A percentile compares a stretch with the other conserved stretches of the same genome.
These are phyloP conservation scores for Adela reaumurella DNA, from an alignment of 2,888 invertebrate species.

Conservation along the genomic window DNA sequence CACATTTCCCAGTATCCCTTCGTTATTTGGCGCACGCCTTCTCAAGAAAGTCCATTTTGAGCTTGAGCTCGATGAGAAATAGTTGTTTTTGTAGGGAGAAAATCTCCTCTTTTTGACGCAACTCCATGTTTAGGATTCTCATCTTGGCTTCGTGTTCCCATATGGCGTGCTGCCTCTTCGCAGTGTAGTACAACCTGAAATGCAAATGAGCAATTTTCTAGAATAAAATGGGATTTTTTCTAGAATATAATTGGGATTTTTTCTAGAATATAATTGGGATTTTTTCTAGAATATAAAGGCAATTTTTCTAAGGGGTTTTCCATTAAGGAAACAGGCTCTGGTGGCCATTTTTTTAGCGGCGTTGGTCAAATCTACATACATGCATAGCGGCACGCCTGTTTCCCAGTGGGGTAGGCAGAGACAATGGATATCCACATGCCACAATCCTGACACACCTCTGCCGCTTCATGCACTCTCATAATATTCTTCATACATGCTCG, in stretches of 20 bases:
- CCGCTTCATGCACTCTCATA: too few relatives aligned
- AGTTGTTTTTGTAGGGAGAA: slow-evolving; percentile 49
- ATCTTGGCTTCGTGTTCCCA: slow-evolving; percentile 53
- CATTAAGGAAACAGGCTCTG: slow-evolving; percentile 24
- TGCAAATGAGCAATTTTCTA: too few relatives aligned
- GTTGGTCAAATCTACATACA: too few relatives aligned
- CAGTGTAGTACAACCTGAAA: slow-evolving; percentile 37
- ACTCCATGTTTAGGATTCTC: slow-evolving; percentile 49
- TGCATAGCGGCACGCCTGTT: too few relatives aligned
- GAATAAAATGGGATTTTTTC: slow-evolving; percentile 5
- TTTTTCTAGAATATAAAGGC: too few relatives aligned
- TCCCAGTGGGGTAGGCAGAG: too few relatives aligned
- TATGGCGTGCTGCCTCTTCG: slow-evolving; percentile 45
- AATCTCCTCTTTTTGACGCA: slow-evolving; percentile 47
- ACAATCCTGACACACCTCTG: too few relatives aligned
- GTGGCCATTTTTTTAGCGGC: slow-evolving; percentile 28
- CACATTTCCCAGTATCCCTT: not conserved
- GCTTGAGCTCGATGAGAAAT: slow-evolving; percentile 42
- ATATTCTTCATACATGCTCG: too few relatives aligned
- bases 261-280: too few relatives aligned
- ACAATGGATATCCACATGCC: too few relatives aligned
- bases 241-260: too few relatives aligned
- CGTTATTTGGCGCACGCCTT: slow-evolving; percentile 42
- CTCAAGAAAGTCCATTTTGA: slow-evolving; percentile 52
- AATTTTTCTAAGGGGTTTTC: slow-evolving; percentile 6